Base-by-base conservation (phyloP, 2,888 invertebrate genomes). In the Epsilonema sp. region DNA sequence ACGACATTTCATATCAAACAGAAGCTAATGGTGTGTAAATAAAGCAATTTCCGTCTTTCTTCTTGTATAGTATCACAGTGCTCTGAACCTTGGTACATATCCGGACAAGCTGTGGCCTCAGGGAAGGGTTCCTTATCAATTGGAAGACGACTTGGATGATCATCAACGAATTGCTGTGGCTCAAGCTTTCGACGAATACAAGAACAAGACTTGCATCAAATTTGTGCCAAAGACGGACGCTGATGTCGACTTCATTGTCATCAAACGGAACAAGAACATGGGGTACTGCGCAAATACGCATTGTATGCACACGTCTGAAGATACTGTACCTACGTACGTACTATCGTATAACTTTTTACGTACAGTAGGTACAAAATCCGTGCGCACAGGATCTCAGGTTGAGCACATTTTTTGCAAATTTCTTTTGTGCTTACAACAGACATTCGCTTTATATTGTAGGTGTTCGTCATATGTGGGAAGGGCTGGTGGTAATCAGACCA, bases 381-480 rank as follows among this genome's bases (percentile, higher is more conserved):
- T n/a, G n/a, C n/a, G n/a, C n/a, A n/a, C n/a, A n/a, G n/a, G n/a
- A n/a, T n/a, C n/a, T n/a, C n/a, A n/a, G n/a, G n/a, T n/a, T n/a
- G n/a, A n/a, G n/a, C n/a, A n/a, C n/a, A n/a, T n/a, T n/a, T n/a
- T n/a, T n/a, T n/a, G n/a, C n/a, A n/a, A n/a, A n/a, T n/a, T n/a
- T n/a, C n/a, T n/a, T n/a, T n/a, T n/a, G n/a, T n/a, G n/a, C n/a
- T n/a, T n/a, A n/a, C n/a, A n/a, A n/a, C n/a, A n/a, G n/a, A n/a
- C n/a, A n/a, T n/a, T n/a, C n/a, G n/a, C n/a, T n/a, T n/a, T n/a
- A n/a, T n/a, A n/a, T n/a, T 53, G 57, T 45, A 60, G 81, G 16
- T 82, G 81, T 61, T 80, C 79, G 74, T 80, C 80, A 1, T 79
- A 76, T 57, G 78, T 82, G 2, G 82, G 82, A 0, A 70, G 75